Base-by-base conservation (phyloP, 1,140 invertebrate genomes). In the Platyscapa corneri region DNA sequence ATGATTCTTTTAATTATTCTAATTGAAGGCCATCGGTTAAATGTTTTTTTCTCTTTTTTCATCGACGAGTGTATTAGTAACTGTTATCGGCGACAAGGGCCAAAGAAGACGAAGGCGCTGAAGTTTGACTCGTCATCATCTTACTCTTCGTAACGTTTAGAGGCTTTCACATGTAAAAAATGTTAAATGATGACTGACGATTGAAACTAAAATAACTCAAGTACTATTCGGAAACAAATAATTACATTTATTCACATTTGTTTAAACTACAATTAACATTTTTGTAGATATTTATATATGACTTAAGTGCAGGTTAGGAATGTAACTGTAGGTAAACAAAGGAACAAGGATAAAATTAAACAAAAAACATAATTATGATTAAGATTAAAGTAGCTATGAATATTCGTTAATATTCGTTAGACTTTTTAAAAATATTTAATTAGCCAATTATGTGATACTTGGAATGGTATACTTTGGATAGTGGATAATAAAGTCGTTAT, bases 1-100 rank as follows among this genome's bases (percentile, higher is more conserved):
- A 23, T 7, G 16, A 34, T 10, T 77, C 37, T 32, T 49, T 84
- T 84, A 70, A 84, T 84, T 70, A 78, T 84, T 84, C 83, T 84
- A 84, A 84, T 84, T 84, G 49, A 27, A 70, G 34, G 46, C 23
- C 23, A 14, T 37, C 60, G 53, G 27, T 49, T 32, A 56, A 56
- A 34, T 27, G 74, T 37, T 49, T 53, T 72, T 83, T n/a, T 6
- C 14, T 77, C 14, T 77, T 39, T 74, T 76, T 83, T 83, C 14
- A 32, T 76, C 53, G 16, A 23, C 42, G 42, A 64, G 82, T 83
- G 34, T 64, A 72, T 84, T 84, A 79, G 83, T 60, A 70, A 46
- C 75, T 75, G 75, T 75, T 78, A 84, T 78, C 77, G 75, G 34
- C 83, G 83, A 76, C 76, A 70, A 56, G 46, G 76, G 64, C 64